A percentile compares a stretch with the other conserved stretches of the same genome.
Conservation (phyloP, 2,888 invertebrate genomes). For the Embidobia sp. region DNA sequence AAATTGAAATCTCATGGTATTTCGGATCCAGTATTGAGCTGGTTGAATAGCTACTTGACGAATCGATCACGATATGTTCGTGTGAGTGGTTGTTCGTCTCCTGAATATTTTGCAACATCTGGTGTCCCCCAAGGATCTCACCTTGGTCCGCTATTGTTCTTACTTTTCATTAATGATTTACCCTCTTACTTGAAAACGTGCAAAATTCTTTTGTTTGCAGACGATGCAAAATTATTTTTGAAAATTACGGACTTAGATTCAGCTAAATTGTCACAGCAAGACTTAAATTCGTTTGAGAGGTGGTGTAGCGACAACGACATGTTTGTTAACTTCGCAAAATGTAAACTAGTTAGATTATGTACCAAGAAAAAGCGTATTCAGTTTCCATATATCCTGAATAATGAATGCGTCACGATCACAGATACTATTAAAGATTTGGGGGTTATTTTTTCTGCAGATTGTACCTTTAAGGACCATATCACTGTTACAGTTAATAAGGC, state of each 20-base stretch:
- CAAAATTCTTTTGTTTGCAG: slow-evolving; percentile 29
- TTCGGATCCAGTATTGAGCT: slow-evolving; percentile 33
- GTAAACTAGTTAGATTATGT: not conserved
- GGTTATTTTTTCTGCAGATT: slow-evolving; percentile 2
- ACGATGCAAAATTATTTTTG: slow-evolving; percentile 8
- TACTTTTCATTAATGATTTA: slow-evolving; percentile 34
- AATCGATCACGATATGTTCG: slow-evolving; percentile 18
- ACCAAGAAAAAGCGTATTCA: not conserved
- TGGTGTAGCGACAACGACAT: not conserved
- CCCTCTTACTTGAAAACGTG: not conserved
- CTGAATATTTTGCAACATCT: not conserved
- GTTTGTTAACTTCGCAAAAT: not conserved
- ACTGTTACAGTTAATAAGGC: not conserved
- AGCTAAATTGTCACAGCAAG: slow-evolving; percentile 3
- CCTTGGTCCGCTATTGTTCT: slow-evolving; percentile 41
- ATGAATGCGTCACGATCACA: not conserved
- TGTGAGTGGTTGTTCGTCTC: not conserved
- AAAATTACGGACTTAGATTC: not conserved
- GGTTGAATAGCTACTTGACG: slow-evolving; percentile 45
- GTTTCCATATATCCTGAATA: not conserved
- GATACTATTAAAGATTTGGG: not conserved
- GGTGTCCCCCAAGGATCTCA: slow-evolving; percentile 51
- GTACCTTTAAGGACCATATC: slow-evolving; percentile 2
- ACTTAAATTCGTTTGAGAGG: not conserved
- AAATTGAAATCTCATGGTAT: slow-evolving; percentile 50